phyloP scores from a whole-genome alignment of 2,113 vertebrate genomes.

The Malaclemys terrapin region DNA sequence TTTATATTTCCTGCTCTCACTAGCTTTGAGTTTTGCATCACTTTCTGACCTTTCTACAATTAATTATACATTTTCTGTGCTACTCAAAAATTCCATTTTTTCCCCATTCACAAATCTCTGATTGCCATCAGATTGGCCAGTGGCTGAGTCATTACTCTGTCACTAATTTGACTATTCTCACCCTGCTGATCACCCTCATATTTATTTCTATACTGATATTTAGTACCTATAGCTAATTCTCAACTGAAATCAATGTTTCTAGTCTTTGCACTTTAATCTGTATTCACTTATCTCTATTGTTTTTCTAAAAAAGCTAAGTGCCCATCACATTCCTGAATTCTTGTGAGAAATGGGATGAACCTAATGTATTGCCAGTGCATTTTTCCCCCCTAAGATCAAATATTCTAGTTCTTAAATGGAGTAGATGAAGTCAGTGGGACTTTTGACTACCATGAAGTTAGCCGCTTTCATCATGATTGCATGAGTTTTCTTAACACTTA shows the following conservation, averaged over 20 bases:
- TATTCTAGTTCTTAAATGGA: slow-evolving; percentile 32
- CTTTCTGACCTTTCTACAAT: not conserved
- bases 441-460: not conserved
- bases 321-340: not conserved
- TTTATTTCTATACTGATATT: slow-evolving; percentile 39
- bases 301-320: not conserved
- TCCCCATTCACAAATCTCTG: not conserved
- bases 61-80: slow-evolving; percentile 16
- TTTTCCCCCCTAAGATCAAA: slow-evolving; percentile 1
- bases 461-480: accelerated
- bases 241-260: slow-evolving; percentile 10
- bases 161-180: slow-evolving; percentile 5
- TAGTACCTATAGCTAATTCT: slow-evolving; percentile 9
- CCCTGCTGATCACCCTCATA: not conserved
- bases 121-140: not conserved
- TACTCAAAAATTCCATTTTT: not conserved
- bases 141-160: slow-evolving; percentile 20
- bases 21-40: not conserved
- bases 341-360: not conserved
- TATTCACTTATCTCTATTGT: not conserved
- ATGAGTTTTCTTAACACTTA: not conserved
- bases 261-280: not conserved
- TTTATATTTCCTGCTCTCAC: not conserved
- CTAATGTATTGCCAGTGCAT: not conserved
- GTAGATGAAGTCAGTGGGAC: not conserved